A percentile compares a stretch with the other conserved stretches of the same genome.
Conservation (phyloP, 2,797 vertebrate genomes). For the Dallia pectoralis region DNA sequence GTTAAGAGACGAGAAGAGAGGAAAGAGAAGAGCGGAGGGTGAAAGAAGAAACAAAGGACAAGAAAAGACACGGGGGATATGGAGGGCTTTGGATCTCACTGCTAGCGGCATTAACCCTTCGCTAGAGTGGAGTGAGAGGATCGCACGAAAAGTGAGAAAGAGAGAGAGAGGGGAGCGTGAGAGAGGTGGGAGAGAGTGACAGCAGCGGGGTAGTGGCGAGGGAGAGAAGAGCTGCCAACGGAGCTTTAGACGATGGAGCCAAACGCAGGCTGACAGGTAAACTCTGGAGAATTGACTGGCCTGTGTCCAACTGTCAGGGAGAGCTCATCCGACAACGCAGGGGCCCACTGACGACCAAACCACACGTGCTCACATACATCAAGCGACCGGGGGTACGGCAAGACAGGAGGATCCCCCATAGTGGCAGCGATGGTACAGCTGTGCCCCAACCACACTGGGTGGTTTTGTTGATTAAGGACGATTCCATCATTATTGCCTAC, state of each 20-base stretch:
- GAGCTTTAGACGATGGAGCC: conserved; percentile 67
- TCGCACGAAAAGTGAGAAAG: conserved; percentile 9
- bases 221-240: conserved; percentile 67
- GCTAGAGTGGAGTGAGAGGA: conserved; percentile 1
- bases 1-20: neutral
- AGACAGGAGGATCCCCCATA: conserved; percentile 52
- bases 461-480: conserved; percentile 31
- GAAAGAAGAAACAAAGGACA: conserved; percentile 3
- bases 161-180: conserved; percentile 19
- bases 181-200: conserved; percentile 49
- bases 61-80: neutral
- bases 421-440: conserved; percentile 59
- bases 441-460: conserved; percentile 59
- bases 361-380: conserved; percentile 50
- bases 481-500: neutral
- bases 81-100: conserved; percentile 34
- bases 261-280: conserved; percentile 77
- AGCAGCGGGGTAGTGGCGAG: conserved; percentile 51
- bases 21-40: neutral
- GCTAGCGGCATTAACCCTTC: conserved; percentile 48
- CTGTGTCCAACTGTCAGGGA: conserved; percentile 75
- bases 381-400: conserved; percentile 53
- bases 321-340: conserved; percentile 73
- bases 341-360: conserved; percentile 40
- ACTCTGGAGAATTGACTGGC: conserved; percentile 76